Percentiles rank a stretch among this genome's conserved stretches.
These are phyloP conservation scores for Pogonomyrmex californicus DNA, from an alignment of 1,140 invertebrate species.

Conservation along the genomic window DNA sequence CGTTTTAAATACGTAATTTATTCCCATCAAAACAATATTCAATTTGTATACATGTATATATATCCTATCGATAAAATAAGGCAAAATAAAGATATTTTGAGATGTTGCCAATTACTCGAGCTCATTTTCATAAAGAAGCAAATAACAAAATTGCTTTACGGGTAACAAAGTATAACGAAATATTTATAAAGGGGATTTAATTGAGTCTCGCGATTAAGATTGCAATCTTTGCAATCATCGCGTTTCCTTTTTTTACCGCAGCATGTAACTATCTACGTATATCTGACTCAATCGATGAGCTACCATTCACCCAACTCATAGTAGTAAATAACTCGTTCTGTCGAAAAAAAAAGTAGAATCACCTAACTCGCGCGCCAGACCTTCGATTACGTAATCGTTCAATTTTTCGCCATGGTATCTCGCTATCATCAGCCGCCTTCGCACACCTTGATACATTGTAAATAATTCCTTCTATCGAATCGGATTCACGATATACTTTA, in stretches of 20 bases:
- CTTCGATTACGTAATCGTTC: conserved; percentile 47
- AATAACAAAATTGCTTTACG: conserved; percentile 4
- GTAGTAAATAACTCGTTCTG: conserved; percentile 37
- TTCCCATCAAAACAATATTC: background rate
- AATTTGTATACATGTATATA: background rate
- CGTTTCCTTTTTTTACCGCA: background rate
- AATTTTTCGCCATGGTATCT: conserved; percentile 51
- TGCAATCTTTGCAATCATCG: background rate
- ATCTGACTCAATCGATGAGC: conserved; percentile 9
- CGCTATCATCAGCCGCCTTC: conserved; percentile 23
- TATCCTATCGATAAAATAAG: background rate
- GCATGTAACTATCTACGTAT: background rate
- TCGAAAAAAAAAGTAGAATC: conserved; percentile 28
- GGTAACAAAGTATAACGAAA: background rate
- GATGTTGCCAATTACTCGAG: background rate
- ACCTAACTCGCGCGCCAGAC: conserved; percentile 5
- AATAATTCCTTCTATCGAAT: conserved; percentile 29
- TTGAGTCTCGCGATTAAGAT: conserved; percentile 17
- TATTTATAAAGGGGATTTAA: background rate
- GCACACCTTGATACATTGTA: conserved; percentile 18
- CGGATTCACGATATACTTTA: background rate
- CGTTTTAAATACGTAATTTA: background rate
- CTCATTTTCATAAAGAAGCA: background rate
- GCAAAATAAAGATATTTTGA: background rate
- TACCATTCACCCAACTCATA: background rate